These are phyloP conservation scores for Heteronetta atricapilla DNA, from an alignment of 2,113 vertebrate species.

Conservation along the genomic window DNA sequence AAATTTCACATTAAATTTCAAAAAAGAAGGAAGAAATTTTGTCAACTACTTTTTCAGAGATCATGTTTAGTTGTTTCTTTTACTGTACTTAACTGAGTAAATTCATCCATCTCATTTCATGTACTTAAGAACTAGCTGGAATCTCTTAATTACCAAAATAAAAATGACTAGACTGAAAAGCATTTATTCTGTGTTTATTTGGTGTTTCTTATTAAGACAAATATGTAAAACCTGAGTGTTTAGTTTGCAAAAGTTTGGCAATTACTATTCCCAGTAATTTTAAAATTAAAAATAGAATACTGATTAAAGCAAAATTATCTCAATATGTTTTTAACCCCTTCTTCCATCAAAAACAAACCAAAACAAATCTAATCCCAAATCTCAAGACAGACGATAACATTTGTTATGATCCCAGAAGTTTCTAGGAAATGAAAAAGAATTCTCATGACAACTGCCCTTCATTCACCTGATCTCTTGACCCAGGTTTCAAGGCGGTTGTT, in stretches of 20 bases:
- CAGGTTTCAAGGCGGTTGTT: constrained; percentile 62
- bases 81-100: background rate
- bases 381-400: background rate
- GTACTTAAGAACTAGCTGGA: background rate
- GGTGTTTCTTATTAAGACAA: background rate
- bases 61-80: background rate
- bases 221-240: background rate
- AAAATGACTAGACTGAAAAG: background rate
- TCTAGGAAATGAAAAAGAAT: constrained; percentile 38
- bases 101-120: background rate
- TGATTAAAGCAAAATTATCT: background rate
- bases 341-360: background rate
- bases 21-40: constrained; percentile 43
- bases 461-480: constrained; percentile 73
- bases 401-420: constrained; percentile 58
- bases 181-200: background rate
- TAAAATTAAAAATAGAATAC: background rate
- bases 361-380: background rate
- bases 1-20: constrained; percentile 50
- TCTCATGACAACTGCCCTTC: constrained; percentile 68
- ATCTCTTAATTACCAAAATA: background rate
- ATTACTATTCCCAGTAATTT: background rate
- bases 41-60: constrained; percentile 44
- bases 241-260: background rate
- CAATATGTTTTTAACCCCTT: background rate